Evolutionary conservation across 1,140 invertebrate genomes (phyloP).

Genomic region (Ruditapes philippinarum): DNA sequence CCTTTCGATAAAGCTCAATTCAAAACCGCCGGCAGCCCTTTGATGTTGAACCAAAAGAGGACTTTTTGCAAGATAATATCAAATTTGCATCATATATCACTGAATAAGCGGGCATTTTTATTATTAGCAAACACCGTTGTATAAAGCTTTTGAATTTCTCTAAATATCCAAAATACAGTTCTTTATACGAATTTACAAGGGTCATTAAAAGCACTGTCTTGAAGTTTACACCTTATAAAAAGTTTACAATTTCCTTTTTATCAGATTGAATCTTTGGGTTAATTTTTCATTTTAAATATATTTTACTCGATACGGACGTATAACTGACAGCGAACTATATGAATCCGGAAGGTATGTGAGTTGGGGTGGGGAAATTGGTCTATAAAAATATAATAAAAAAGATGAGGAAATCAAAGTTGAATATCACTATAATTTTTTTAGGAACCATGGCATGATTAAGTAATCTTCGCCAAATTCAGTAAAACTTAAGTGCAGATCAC

Average conservation of each 20-base stretch:
- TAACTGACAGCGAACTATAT: too few relatives aligned
- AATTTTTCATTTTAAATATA: too few relatives aligned
- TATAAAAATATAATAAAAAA: too few relatives aligned
- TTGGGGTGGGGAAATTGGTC: too few relatives aligned
- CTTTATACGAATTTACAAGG: neutral
- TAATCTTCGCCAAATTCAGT: too few relatives aligned
- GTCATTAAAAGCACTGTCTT: neutral
- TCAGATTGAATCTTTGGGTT: too few relatives aligned
- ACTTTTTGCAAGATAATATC: neutral
- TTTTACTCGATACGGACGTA: too few relatives aligned
- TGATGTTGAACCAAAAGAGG: neutral
- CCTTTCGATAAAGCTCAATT: neutral
- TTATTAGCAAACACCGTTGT: neutral
- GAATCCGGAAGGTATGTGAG: too few relatives aligned
- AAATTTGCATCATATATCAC: slow-evolving; percentile 41
- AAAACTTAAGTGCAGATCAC: too few relatives aligned
- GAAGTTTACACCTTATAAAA: neutral
- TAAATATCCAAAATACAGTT: slow-evolving; percentile 2
- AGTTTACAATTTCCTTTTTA: neutral
- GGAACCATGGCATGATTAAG: too few relatives aligned
- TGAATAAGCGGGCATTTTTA: neutral
- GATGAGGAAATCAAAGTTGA: too few relatives aligned
- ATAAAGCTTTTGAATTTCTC: neutral
- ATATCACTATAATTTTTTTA: too few relatives aligned
- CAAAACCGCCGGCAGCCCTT: neutral